These are phyloP conservation scores for Agrypnia vestita DNA, from an alignment of 1,140 invertebrate genomes.

Conservation along the genomic window DNA sequence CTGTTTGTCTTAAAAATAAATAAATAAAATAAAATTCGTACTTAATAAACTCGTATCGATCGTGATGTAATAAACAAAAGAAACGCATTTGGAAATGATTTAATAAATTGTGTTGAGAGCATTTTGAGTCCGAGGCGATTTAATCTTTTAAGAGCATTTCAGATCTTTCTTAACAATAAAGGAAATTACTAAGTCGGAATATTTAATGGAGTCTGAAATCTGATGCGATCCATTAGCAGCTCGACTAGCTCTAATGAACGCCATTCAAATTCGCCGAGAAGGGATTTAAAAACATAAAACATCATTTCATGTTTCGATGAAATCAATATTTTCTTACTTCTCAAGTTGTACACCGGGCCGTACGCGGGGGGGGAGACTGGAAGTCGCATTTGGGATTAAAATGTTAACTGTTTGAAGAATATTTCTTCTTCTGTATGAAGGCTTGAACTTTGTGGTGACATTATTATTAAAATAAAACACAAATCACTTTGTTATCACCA, in stretches of 20 bases:
- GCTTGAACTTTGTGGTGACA: too few relatives aligned
- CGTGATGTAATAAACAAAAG: not conserved
- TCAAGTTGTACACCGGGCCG: too few relatives aligned
- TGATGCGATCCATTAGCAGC: slow-evolving; percentile 23
- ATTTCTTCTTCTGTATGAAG: too few relatives aligned
- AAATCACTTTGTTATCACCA: too few relatives aligned
- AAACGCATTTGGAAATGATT: not conserved
- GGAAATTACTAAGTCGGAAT: slow-evolving; percentile 18
- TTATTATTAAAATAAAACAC: too few relatives aligned
- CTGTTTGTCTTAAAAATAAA: too few relatives aligned
- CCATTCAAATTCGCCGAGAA: not conserved
- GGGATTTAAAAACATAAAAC: not conserved
- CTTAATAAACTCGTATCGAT: not conserved
- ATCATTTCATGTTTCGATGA: too few relatives aligned
- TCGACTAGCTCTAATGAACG: slow-evolving; percentile 5
- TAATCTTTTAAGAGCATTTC: slow-evolving; percentile 15
- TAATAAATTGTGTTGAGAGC: not conserved
- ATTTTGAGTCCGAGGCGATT: slow-evolving; percentile 1
- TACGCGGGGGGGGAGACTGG: too few relatives aligned
- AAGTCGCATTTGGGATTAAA: too few relatives aligned
- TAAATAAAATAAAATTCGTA: too few relatives aligned
- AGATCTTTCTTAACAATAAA: slow-evolving; percentile 19
- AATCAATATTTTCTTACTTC: too few relatives aligned
- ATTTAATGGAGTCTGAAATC: slow-evolving; percentile 31
- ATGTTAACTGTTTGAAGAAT: too few relatives aligned